Conservation (phyloP, 2,113 vertebrate genomes). For the Gadus chalcogrammus region DNA sequence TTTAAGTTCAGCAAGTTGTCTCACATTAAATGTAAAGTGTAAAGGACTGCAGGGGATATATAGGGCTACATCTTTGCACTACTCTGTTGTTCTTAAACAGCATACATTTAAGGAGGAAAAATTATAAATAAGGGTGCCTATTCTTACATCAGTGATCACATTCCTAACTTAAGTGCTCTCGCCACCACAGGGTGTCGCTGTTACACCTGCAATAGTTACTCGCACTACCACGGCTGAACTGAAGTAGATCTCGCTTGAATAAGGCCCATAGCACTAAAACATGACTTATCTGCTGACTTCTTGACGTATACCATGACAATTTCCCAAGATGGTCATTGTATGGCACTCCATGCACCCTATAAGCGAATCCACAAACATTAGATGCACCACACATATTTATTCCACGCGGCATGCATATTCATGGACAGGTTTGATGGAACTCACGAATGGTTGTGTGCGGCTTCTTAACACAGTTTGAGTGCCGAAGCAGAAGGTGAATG, state of each 20-base stretch:
- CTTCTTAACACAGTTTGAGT: slow-evolving; percentile 61
- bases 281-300: slow-evolving; percentile 32
- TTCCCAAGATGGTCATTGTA: slow-evolving; percentile 41
- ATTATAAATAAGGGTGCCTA: too few species aligned
- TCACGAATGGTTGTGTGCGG: slow-evolving; percentile 62
- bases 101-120: too few species aligned
- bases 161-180: too few species aligned
- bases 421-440: slow-evolving; percentile 67
- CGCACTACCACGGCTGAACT: slow-evolving; percentile 18
- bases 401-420: slow-evolving; percentile 64
- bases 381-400: slow-evolving; percentile 51
- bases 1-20: too few species aligned
- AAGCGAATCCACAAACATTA: slow-evolving; percentile 58
- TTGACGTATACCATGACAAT: slow-evolving; percentile 38
- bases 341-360: slow-evolving; percentile 50
- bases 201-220: slow-evolving; percentile 30
- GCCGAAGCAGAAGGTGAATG: slow-evolving; percentile 71
- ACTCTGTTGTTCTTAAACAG: too few species aligned
- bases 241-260: neutral
- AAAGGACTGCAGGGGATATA: too few species aligned
- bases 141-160: too few species aligned
- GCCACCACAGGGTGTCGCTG: slow-evolving; percentile 64
- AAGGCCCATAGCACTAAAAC: slow-evolving; percentile 25
- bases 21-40: too few species aligned
- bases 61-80: too few species aligned